Base-by-base conservation (phyloP, 2,888 invertebrate species). In the Cataglyphis altisquamis region DNA sequence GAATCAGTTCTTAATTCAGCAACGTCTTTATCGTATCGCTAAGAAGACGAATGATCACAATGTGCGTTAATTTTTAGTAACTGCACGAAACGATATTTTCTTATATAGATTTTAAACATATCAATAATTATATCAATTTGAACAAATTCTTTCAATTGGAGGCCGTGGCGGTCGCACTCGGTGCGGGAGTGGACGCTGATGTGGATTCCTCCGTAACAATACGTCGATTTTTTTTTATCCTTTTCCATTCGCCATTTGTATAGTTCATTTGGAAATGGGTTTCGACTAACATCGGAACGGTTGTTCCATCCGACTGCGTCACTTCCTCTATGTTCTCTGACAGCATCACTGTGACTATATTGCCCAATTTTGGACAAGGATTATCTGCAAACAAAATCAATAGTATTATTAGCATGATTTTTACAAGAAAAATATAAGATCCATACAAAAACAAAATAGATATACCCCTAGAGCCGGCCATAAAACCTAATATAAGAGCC, bases 231-330 rank as follows among this genome's bases (percentile, higher is more conserved):
- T 99, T 99, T 95, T 98, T 98, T 91, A 99, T 97, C 91, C 97
- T 96, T 94, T 99, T 99, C 99, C 99, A 99, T 94, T 99, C 99
- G 41, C 99, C 99, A 77, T 98, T 99, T 93, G 98, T 98, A 95
- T 99, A 99, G 95, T 99, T 99, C 98, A 99, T 98, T 95, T 99
- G 98, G 96, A 99, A 99, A 95, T 98, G 98, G 88, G 98, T 99
- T 95, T 99, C 99, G 0, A 98, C 98, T 74, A 98, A 95, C 95
- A 98, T 97, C 0, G 97, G 96, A 32, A 96, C 95, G 91, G 97
- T 97, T 0, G 97, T 97, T 88, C 98, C 98, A 94, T 99, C 98
- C 0, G 97, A 96, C 93, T 98, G 98, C 15, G 97, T 96, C 0
- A 99, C 97, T 90, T 97, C 97, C 95, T 99, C 99, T 92, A 96